These are phyloP conservation scores for Andrena flavipes DNA, from an alignment of 2,888 invertebrate genomes.

Conservation along the genomic window DNA sequence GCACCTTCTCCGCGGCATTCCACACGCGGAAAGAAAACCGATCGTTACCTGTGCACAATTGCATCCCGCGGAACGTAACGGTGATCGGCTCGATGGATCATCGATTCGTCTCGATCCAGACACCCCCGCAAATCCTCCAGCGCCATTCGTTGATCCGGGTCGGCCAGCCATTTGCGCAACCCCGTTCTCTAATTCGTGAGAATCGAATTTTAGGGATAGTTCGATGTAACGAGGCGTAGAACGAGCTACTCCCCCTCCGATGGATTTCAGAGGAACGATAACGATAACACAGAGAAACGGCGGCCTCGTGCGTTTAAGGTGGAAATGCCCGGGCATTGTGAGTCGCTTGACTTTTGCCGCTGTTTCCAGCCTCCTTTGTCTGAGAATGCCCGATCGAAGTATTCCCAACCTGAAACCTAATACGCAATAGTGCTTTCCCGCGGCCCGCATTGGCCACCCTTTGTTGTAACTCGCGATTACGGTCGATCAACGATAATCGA, in stretches of 20 bases:
- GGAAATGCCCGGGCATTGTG: constrained; percentile 9
- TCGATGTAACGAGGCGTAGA: neutral
- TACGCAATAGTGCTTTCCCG: constrained; percentile 65
- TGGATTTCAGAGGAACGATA: constrained; percentile 19
- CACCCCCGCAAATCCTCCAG: constrained; percentile 61
- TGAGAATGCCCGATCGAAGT: constrained; percentile 64
- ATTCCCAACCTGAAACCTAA: constrained; percentile 67
- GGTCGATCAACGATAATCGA: constrained; percentile 61
- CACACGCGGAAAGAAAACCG: constrained; percentile 76
- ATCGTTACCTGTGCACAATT: constrained; percentile 80
- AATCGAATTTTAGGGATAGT: constrained; percentile 35
- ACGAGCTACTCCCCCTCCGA: neutral
- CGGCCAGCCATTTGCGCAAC: neutral
- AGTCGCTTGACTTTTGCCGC: constrained; percentile 29
- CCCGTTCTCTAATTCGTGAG: constrained; percentile 1
- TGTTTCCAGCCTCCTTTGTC: constrained; percentile 47
- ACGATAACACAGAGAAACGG: constrained; percentile 36
- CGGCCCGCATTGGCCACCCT: constrained; percentile 58
- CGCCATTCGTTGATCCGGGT: neutral
- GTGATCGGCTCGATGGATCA: constrained; percentile 63
- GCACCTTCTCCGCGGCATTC: constrained; percentile 78
- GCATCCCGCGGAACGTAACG: constrained; percentile 73
- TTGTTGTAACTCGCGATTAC: constrained; percentile 43
- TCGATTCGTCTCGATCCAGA: constrained; percentile 66
- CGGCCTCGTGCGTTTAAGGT: neutral